These are phyloP conservation scores for Gerris lacustris DNA, from an alignment of 2,888 invertebrate species.

Conservation along the genomic window DNA sequence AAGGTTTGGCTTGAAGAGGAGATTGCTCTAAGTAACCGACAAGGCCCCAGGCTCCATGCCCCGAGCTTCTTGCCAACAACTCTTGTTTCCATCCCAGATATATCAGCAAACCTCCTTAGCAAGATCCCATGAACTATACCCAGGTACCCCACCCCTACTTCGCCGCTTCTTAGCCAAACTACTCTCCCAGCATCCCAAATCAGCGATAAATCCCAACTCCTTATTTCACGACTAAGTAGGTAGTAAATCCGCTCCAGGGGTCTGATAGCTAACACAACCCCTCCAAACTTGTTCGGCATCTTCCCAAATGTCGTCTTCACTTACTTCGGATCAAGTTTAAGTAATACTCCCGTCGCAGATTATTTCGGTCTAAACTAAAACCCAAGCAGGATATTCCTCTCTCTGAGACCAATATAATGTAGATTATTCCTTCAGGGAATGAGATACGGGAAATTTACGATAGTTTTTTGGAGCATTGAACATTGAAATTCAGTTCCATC, in stretches of 20 bases:
- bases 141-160: not conserved
- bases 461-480: too few relatives aligned
- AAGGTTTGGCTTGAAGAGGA: not conserved
- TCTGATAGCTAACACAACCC: not conserved
- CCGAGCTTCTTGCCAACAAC: conserved; percentile 4
- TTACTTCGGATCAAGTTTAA: not conserved
- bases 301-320: conserved; percentile 5
- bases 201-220: conserved; percentile 5
- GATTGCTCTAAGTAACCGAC: not conserved
- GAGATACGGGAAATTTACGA: too few relatives aligned
- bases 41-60: not conserved
- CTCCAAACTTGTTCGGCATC: conserved; percentile 1
- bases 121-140: not conserved
- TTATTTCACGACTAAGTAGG: conserved; percentile 5
- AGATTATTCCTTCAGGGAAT: too few relatives aligned
- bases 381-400: too few relatives aligned
- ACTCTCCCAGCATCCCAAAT: not conserved
- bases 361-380: too few relatives aligned
- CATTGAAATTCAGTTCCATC: too few relatives aligned
- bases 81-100: not conserved
- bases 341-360: not conserved
- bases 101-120: not conserved
- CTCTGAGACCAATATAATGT: too few relatives aligned
- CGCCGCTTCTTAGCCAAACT: not conserved
- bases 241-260: not conserved